Conservation (phyloP, 2,113 vertebrate species). For the Indicator indicator region DNA sequence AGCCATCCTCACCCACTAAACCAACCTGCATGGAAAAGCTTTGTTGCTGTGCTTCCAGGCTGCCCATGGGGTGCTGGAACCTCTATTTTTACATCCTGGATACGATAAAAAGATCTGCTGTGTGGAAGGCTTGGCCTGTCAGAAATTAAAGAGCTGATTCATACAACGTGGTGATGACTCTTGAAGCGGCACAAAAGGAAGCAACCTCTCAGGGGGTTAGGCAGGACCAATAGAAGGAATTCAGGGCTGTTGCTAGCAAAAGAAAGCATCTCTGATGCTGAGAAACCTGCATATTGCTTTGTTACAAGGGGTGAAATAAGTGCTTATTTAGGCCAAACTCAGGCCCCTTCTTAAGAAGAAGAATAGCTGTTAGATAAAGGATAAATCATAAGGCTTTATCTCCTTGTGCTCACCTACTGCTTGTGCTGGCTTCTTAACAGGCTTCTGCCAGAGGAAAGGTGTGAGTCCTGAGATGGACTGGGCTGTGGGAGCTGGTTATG, state of each 20-base stretch:
- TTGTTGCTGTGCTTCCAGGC: background rate
- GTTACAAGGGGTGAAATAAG: background rate
- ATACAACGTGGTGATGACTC: background rate
- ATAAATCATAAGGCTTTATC: background rate
- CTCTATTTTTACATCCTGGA: background rate
- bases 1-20: accelerated
- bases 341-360: background rate
- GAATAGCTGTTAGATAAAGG: background rate
- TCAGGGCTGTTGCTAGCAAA: background rate
- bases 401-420: background rate
- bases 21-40: background rate
- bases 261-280: background rate
- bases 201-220: background rate
- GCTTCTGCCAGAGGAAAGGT: background rate
- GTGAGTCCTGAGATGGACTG: accelerated
- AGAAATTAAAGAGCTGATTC: background rate
- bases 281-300: background rate
- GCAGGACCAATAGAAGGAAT: background rate
- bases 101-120: background rate
- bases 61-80: background rate
- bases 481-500: background rate
- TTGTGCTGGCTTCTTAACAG: background rate
- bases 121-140: background rate
- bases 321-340: background rate
- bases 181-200: background rate